A percentile compares a stretch with the other conserved stretches of the same genome.
Conservation (phyloP, 2,888 invertebrate genomes). For the Encarsia formosa region DNA sequence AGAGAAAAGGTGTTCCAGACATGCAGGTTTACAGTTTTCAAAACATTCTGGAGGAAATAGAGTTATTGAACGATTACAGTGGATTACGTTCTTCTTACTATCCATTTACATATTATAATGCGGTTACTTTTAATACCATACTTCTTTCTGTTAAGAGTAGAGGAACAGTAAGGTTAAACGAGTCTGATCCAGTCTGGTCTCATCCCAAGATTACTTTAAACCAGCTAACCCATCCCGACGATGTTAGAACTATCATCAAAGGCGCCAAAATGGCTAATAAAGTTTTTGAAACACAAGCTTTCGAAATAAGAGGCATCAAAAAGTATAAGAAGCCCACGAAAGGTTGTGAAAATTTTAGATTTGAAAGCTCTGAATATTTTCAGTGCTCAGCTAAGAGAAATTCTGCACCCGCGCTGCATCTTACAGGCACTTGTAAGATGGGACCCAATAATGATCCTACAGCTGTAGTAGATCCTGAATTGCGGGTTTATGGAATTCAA, state of each 20-base stretch:
- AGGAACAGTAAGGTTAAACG: neutral
- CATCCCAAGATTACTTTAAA: neutral
- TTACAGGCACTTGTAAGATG: conserved; percentile 54
- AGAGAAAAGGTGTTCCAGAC: conserved; percentile 60
- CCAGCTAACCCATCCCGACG: neutral
- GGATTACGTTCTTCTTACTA: conserved; percentile 46
- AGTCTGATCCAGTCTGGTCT: neutral
- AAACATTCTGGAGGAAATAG: conserved; percentile 53
- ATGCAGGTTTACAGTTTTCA: conserved; percentile 75
- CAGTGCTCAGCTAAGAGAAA: conserved; percentile 66
- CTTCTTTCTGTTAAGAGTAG: neutral
- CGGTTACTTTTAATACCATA: neutral
- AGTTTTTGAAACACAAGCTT: neutral
- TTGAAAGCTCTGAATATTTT: conserved; percentile 66
- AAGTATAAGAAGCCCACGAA: neutral
- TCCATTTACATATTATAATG: conserved; percentile 48
- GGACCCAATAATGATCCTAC: conserved; percentile 52
- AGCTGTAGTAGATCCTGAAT: conserved; percentile 52
- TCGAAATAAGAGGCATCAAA: neutral
- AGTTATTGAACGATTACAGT: neutral
- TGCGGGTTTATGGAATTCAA: conserved; percentile 53
- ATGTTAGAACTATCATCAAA: neutral
- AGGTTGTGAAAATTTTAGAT: neutral
- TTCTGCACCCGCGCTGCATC: conserved; percentile 62
- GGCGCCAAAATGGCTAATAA: neutral